Evolutionary conservation across 2,113 vertebrate genomes (phyloP), one percentile per base, ranked within the genome.

Genomic region (Semicossyphus pulcher): DNA sequence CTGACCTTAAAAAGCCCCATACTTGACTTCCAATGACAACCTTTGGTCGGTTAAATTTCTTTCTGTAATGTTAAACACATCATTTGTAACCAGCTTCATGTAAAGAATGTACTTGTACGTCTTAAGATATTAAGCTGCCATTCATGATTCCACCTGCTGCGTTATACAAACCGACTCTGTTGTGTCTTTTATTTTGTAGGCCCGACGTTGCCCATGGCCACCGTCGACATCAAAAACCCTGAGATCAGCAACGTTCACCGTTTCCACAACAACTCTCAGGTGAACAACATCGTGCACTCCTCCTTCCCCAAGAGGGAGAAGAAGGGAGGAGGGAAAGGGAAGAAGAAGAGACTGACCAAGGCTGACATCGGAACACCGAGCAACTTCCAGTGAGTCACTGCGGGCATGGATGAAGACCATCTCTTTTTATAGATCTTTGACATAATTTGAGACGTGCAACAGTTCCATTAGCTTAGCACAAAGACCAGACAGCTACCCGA

Each of bases 281-380:
- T 96, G 84, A 98, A 97, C 93, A 96, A 95, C 88, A 95, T 97
- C 23, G 89, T 95, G 28, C 95, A 95, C 90, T 94, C 93, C 88
- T 93, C 94, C 11, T 95, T 98, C 86, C 94, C 91, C 90, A 98
- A 95, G 95, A 96, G 96, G 85, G 96, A 96, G 93, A 98, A 97
- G 80, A 99, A 99, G 92, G 89, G n/a, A n/a, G n/a, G n/a, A n/a
- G n/a, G 78, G 81, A 99, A 97, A 90, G 88, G 91, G 82, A 98
- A 98, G 91, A 97, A 95, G 92, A 99, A 98, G 89, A 97, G 90
- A 86, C 81, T 99, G 88, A 97, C 97, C 62, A 99, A 99, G 90
- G 95, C 96, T 18, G 98, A 99, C 93, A 99, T 99, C 86, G 98
- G 98, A 86, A 98, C 97, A 0, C 98, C 98, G 7, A 99, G 97